Evolutionary conservation across 2,888 invertebrate species (phyloP).

Genomic region (Gnatocerus cornutus): DNA sequence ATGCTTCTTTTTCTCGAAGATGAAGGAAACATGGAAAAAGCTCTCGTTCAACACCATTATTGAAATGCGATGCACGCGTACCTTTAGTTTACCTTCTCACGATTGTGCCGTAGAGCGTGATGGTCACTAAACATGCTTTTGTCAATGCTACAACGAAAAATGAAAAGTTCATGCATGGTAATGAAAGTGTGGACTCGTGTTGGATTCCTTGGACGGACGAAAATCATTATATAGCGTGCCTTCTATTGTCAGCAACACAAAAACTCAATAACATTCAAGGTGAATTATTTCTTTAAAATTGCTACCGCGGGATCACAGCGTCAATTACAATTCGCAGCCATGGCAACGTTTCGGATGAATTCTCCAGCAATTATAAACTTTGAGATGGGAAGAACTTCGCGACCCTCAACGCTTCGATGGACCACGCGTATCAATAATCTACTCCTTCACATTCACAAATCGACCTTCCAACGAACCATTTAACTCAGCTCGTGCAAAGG

Average conservation of each 20-base stretch:
- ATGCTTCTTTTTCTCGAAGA: not conserved
- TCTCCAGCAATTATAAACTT: slow-evolving; percentile 32
- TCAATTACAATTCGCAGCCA: slow-evolving; percentile 31
- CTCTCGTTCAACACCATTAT: slow-evolving; percentile 9
- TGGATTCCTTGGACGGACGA: slow-evolving; percentile 27
- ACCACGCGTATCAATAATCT: slow-evolving; percentile 34
- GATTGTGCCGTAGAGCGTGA: slow-evolving; percentile 61
- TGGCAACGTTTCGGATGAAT: slow-evolving; percentile 43
- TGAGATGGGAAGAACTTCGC: slow-evolving; percentile 12
- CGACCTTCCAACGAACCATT: slow-evolving; percentile 23
- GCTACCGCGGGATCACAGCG: slow-evolving; percentile 27
- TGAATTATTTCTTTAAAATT: slow-evolving; percentile 37
- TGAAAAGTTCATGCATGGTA: slow-evolving; percentile 50
- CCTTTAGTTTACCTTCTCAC: slow-evolving; percentile 56
- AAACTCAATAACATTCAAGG: slow-evolving; percentile 46
- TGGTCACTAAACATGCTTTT: slow-evolving; percentile 56
- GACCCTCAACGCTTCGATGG: slow-evolving; percentile 41
- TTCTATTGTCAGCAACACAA: slow-evolving; percentile 29
- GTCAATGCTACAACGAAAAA: slow-evolving; percentile 53
- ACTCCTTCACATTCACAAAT: slow-evolving; percentile 18
- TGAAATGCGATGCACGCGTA: slow-evolving; percentile 45
- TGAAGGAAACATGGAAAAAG: slow-evolving; percentile 2
- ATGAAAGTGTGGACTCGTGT: slow-evolving; percentile 23
- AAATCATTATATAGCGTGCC: slow-evolving; percentile 36
- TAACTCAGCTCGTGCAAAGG: not conserved